These are phyloP conservation scores for Tor tambroides DNA, from an alignment of 2,113 vertebrate genomes.

Conservation along the genomic window DNA sequence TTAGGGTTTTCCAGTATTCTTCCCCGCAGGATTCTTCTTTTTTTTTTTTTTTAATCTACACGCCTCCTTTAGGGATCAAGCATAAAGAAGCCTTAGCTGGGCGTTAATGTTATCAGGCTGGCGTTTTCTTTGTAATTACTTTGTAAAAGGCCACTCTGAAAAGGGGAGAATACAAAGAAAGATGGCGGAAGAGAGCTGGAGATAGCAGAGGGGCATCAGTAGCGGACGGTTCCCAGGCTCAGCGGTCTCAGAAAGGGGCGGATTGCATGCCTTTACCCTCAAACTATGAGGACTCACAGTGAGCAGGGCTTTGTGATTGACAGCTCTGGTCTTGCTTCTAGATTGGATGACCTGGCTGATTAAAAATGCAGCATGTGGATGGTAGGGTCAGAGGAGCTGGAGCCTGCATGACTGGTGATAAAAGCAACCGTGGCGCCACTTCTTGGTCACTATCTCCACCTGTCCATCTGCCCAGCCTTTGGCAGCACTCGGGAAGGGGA, in stretches of 20 bases:
- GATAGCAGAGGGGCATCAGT: slow-evolving; percentile 44
- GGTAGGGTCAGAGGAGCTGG: slow-evolving; percentile 71
- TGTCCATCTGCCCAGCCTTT: slow-evolving; percentile 77
- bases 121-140: slow-evolving; percentile 61
- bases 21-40: no score
- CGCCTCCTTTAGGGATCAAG: no score
- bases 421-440: slow-evolving; percentile 71
- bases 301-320: slow-evolving; percentile 68
- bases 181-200: slow-evolving; percentile 41
- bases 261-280: slow-evolving; percentile 41
- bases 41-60: no score
- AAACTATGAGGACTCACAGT: slow-evolving; percentile 35
- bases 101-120: slow-evolving; percentile 60
- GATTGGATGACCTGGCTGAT: slow-evolving; percentile 74
- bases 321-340: slow-evolving; percentile 68
- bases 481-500: slow-evolving; percentile 68
- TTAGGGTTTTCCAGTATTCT: background rate
- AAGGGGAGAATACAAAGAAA: slow-evolving; percentile 13
- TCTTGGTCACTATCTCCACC: slow-evolving; percentile 78
- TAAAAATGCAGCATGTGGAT: slow-evolving; percentile 77
- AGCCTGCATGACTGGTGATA: slow-evolving; percentile 71
- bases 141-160: slow-evolving; percentile 37
- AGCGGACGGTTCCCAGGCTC: slow-evolving; percentile 48
- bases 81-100: slow-evolving; percentile 39
- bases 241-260: slow-evolving; percentile 28